A percentile compares a stretch with the other conserved stretches of the same genome.
These are phyloP conservation scores for Orchesella flavescens DNA, from an alignment of 2,888 invertebrate genomes.

Conservation along the genomic window DNA sequence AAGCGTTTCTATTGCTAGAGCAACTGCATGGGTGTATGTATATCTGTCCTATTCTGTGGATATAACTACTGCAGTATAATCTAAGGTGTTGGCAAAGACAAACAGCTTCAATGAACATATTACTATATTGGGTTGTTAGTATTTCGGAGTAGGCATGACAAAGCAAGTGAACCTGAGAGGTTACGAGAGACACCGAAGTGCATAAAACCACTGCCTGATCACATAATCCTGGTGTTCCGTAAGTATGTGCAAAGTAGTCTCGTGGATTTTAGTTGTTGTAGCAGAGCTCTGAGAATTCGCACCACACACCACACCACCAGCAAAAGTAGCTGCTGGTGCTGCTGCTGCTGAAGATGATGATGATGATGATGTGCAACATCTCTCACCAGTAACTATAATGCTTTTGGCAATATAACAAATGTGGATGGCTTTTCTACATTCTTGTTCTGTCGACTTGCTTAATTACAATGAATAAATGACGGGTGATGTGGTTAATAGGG, in stretches of 20 bases:
- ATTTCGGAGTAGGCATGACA: too few relatives aligned
- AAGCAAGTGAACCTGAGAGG: too few relatives aligned
- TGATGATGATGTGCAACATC: slow-evolving; percentile 64
- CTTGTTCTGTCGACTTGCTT: slow-evolving; percentile 52
- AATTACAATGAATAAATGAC: slow-evolving; percentile 58
- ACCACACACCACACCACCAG: slow-evolving; percentile 17
- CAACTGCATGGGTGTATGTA: too few relatives aligned
- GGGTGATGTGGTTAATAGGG: slow-evolving; percentile 61
- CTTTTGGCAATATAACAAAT: slow-evolving; percentile 18
- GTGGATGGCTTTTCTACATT: slow-evolving; percentile 16
- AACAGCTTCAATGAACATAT: neutral
- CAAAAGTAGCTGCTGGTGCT: neutral
- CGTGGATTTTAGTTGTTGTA: neutral
- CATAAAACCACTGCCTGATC: too few relatives aligned
- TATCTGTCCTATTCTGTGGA: too few relatives aligned
- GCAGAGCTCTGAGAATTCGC: slow-evolving; percentile 18
- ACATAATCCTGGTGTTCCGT: too few relatives aligned
- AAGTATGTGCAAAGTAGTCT: neutral
- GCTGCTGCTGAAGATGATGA: slow-evolving; percentile 32
- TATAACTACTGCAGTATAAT: too few relatives aligned
- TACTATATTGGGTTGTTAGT: neutral
- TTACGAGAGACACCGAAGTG: too few relatives aligned
- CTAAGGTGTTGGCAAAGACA: slow-evolving; percentile 20
- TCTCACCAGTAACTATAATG: slow-evolving; percentile 52
- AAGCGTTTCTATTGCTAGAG: too few relatives aligned